Conservation (phyloP, 2,113 vertebrate species). For the Taxidea taxus region DNA sequence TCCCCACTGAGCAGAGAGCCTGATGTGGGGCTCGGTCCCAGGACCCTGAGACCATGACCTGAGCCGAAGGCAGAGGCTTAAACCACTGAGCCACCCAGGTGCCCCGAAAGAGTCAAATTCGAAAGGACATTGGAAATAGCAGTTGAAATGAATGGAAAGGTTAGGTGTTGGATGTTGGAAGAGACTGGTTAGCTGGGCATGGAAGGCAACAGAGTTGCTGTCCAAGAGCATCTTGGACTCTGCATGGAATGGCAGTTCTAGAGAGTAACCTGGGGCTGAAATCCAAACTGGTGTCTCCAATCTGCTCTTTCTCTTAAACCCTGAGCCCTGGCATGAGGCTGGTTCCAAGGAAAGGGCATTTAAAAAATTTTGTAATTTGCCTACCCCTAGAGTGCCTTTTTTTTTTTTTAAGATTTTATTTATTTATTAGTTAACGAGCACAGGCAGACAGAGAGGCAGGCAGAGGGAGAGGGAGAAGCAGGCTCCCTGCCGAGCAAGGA, state of each 20-base stretch:
- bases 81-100: too few relatives aligned
- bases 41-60: too few relatives aligned
- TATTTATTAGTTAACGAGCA: too few relatives aligned
- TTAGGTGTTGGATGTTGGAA: neutral
- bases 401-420: too few relatives aligned
- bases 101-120: neutral
- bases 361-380: neutral
- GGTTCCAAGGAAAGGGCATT: neutral
- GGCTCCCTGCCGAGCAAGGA: too few relatives aligned
- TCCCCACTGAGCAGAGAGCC: too few relatives aligned
- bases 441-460: too few relatives aligned
- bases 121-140: neutral
- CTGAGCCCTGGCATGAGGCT: neutral
- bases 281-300: neutral
- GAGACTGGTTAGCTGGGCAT: neutral
- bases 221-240: neutral
- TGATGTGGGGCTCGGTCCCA: too few relatives aligned
- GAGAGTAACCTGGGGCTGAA: neutral
- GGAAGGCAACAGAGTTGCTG: neutral
- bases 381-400: neutral
- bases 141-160: neutral
- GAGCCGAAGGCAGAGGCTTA: too few relatives aligned
- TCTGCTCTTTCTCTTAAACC: neutral
- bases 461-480: too few relatives aligned
- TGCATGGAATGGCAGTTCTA: neutral